Evolutionary conservation across 2,888 invertebrate species (phyloP).

Genomic region (Mycalesis mineus): DNA sequence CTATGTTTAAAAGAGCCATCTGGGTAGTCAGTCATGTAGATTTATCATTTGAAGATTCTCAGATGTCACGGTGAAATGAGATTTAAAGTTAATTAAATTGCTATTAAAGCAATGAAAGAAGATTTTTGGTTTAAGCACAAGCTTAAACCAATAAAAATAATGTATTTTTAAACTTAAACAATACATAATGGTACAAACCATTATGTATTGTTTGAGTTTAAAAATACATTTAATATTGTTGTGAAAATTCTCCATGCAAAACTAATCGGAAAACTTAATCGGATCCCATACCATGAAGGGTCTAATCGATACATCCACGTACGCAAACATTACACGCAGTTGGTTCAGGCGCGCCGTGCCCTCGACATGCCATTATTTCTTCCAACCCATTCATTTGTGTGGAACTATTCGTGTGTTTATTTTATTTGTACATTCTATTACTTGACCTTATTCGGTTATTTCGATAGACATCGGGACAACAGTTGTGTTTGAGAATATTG

Average conservation of each 20-base stretch:
- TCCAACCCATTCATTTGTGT: slow-evolving; percentile 9
- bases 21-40: too few relatives aligned
- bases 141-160: too few relatives aligned
- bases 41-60: too few relatives aligned
- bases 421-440: slow-evolving; percentile 13
- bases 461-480: background rate
- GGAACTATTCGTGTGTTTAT: slow-evolving; percentile 10
- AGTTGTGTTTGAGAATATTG: background rate
- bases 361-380: slow-evolving; percentile 8
- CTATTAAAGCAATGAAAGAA: too few relatives aligned
- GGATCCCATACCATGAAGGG: background rate
- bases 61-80: too few relatives aligned
- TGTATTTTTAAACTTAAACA: too few relatives aligned
- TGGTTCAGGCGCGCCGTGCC: background rate
- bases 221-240: background rate
- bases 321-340: slow-evolving; percentile 6
- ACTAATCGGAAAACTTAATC: background rate
- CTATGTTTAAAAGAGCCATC: too few relatives aligned
- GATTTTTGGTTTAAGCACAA: too few relatives aligned
- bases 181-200: too few relatives aligned
- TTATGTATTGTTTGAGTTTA: too few relatives aligned
- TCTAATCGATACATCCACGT: slow-evolving; percentile 4
- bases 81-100: too few relatives aligned
- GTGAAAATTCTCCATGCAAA: background rate
- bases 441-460: background rate